Evolutionary conservation across 2,888 invertebrate species (phyloP), one percentile per base, ranked within the genome.

Genomic region (Drosophila diplacantha): DNA sequence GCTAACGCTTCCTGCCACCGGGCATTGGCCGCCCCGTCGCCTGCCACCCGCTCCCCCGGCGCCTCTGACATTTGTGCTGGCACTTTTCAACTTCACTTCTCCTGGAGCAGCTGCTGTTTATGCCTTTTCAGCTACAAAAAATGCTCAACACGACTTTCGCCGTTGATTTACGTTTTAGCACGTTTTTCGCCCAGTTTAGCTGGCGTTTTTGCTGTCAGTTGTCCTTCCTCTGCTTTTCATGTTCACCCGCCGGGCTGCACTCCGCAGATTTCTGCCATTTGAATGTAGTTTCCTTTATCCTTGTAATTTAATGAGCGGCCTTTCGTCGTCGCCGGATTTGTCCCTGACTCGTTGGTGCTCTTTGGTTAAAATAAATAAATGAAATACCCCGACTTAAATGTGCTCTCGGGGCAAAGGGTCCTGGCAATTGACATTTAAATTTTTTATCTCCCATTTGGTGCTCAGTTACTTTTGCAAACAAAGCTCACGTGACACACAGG

Each of bases 111-210:
- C 72, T 79, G 80, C 69, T 65, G 59, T 56, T 64, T 52, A 39
- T 56, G 63, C 52, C 57, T 66, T 59, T 62, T 53, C 41, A 63
- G 62, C 60, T 69, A 53, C 65, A 44, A 64, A 79, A 76, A 76
- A 82, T 74, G 71, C 69, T 80, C 77, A 80, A 82, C 78, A 79
- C 78, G 82, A 82, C 76, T 82, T 82, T 80, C 74, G 77, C 74
- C 80, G 78, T 79, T 82, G 78, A 79, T 79, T 82, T 79, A 82
- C 82, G 78, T 79, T 79, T 82, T 82, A 80, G 69, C 82, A 82
- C 82, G 83, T 81, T 81, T 74, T 81, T 62, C 75, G 71, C 75
- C 61, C 72, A 74, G 71, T 70, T 70, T 66, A 68, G 71, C 38
- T 46, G 51, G 51, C 51, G 51, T 64, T 58, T 63, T 56, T 61